Evolutionary conservation across 2,888 invertebrate genomes (phyloP).

Genomic region (Mythimna pallens): DNA sequence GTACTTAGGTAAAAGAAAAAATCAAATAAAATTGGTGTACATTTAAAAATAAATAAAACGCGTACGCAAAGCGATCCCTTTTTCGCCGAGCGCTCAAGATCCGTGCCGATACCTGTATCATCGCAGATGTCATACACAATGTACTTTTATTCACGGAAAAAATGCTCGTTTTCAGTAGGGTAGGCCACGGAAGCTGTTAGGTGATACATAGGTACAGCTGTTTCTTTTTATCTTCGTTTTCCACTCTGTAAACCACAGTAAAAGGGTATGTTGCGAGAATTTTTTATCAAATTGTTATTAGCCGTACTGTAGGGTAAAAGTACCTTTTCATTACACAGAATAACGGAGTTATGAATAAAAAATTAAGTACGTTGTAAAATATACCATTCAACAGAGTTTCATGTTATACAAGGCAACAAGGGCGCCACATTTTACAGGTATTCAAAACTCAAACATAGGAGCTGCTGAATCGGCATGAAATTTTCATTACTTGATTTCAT

Average conservation of each 20-base stretch:
- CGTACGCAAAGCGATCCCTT: too few relatives aligned
- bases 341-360: conserved; percentile 26
- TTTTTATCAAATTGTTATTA: conserved; percentile 5
- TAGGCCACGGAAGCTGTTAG: not conserved
- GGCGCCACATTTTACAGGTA: conserved; percentile 14
- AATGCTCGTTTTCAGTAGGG: not conserved
- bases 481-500: conserved; percentile 16
- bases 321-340: conserved; percentile 16
- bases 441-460: conserved; percentile 26
- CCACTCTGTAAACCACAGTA: not conserved
- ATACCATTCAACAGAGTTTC: conserved; percentile 13
- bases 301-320: not conserved
- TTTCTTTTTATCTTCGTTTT: not conserved
- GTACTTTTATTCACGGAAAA: not conserved
- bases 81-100: too few relatives aligned
- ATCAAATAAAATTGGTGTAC: too few relatives aligned
- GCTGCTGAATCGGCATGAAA: conserved; percentile 25
- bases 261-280: conserved; percentile 5
- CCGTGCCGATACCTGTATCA: too few relatives aligned
- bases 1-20: too few relatives aligned
- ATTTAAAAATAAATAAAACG: too few relatives aligned
- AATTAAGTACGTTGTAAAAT: conserved; percentile 24
- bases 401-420: not conserved
- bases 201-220: not conserved
- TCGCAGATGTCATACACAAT: not conserved